These are phyloP conservation scores for Eospalax fontanierii DNA, from an alignment of 2,797 vertebrate species.

Conservation along the genomic window DNA sequence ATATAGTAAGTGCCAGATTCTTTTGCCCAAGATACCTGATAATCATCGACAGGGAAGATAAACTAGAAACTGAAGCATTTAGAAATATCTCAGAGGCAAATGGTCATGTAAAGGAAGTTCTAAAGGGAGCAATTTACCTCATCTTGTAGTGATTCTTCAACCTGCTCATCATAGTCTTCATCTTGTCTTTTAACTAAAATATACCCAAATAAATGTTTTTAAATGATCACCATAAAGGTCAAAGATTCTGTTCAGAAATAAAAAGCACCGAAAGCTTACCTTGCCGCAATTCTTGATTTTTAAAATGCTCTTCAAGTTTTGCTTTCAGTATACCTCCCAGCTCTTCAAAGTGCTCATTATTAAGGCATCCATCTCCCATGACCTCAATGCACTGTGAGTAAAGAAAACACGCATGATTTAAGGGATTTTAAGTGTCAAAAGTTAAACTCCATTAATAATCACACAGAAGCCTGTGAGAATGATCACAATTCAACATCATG, in stretches of 20 bases:
- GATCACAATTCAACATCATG: not conserved
- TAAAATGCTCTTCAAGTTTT: conserved; percentile 99
- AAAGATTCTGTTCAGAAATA: conserved; percentile 51
- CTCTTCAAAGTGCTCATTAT: conserved; percentile 98
- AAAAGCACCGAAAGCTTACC: conserved; percentile 88
- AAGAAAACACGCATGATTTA: conserved; percentile 21
- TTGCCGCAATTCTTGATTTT: conserved; percentile 98
- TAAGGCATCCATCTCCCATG: conserved; percentile 99
- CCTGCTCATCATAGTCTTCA: conserved; percentile 99
- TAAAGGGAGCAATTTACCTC: conserved; percentile 91
- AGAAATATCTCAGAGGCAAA: conserved; percentile 12
- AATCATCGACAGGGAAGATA: not conserved
- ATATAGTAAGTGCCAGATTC: not conserved
- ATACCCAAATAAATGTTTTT: conserved; percentile 77
- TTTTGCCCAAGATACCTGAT: not conserved
- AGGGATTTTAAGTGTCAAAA: not conserved
- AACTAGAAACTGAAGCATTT: not conserved
- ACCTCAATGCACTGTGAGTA: conserved; percentile 95
- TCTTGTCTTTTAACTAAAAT: conserved; percentile 97
- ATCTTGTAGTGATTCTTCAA: conserved; percentile 98
- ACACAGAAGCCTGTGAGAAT: not conserved
- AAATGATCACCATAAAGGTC: conserved; percentile 35
- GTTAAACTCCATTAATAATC: conserved; percentile 39
- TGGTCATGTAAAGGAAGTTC: not conserved
- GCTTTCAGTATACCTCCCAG: conserved; percentile 97